Percentiles rank a stretch among this genome's conserved stretches.
These are phyloP conservation scores for Hydrotaea diabolus DNA, from an alignment of 2,888 invertebrate species.

Conservation along the genomic window DNA sequence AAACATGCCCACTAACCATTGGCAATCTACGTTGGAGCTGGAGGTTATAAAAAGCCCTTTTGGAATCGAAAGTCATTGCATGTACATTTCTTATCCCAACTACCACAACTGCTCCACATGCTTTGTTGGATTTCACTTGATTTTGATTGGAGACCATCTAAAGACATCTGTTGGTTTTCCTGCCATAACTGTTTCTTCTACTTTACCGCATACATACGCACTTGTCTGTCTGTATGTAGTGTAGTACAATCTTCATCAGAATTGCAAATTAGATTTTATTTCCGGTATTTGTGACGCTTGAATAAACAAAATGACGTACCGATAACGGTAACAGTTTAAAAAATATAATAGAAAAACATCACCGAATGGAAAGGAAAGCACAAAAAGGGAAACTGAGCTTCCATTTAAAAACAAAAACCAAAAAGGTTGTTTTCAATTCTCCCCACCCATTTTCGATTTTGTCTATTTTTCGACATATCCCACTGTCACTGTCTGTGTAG, in stretches of 20 bases:
- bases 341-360: conserved; percentile 53
- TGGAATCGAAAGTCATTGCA: conserved; percentile 14
- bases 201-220: background rate
- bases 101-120: background rate
- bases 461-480: background rate
- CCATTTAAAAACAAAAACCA: background rate
- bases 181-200: conserved; percentile 2
- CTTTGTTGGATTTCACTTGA: background rate
- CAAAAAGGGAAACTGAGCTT: too few species aligned
- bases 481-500: background rate
- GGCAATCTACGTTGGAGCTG: too few species aligned
- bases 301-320: conserved; percentile 75
- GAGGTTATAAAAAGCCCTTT: background rate
- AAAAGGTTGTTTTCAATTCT: background rate
- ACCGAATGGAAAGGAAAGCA: conserved; percentile 15
- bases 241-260: conserved; percentile 70
- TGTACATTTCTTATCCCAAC: background rate
- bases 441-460: background rate
- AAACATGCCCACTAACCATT: too few species aligned
- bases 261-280: conserved; percentile 79
- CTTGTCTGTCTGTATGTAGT: background rate
- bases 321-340: conserved; percentile 60
- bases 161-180: conserved; percentile 29
- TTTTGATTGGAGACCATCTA: conserved; percentile 30
- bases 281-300: conserved; percentile 78